Evolutionary conservation across 2,888 invertebrate genomes (phyloP).

Genomic region (Tachina grossa): DNA sequence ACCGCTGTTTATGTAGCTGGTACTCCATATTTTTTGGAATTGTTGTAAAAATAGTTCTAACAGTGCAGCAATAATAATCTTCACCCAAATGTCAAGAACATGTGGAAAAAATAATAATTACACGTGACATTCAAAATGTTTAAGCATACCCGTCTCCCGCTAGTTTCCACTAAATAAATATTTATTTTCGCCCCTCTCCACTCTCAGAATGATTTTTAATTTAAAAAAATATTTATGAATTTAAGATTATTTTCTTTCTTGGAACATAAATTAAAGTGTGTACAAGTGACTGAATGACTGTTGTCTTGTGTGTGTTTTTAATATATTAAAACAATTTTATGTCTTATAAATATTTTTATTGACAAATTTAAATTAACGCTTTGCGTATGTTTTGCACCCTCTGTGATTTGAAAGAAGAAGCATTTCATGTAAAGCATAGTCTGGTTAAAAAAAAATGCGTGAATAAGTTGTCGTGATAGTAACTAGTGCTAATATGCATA

Average conservation of each 20-base stretch:
- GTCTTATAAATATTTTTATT: no score
- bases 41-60: background rate
- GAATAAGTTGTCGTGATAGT: no score
- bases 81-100: slow-evolving; percentile 63
- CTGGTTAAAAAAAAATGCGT: no score
- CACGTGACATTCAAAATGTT: slow-evolving; percentile 56
- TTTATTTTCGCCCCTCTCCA: background rate
- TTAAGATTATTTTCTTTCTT: slow-evolving; percentile 3
- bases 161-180: slow-evolving; percentile 8
- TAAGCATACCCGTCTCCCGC: background rate
- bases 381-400: no score
- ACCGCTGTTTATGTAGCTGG: background rate
- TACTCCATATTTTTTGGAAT: background rate
- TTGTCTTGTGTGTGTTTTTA: no score
- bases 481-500: no score
- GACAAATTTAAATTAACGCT: no score
- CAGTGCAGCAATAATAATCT: slow-evolving; percentile 49
- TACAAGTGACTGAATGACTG: background rate
- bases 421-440: no score
- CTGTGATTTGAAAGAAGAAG: no score
- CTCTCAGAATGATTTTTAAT: slow-evolving; percentile 8
- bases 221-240: slow-evolving; percentile 9
- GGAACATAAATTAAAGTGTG: background rate
- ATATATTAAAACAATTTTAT: no score
- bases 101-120: slow-evolving; percentile 68